A percentile compares a stretch with the other conserved stretches of the same genome.
Evolutionary conservation across 1,140 invertebrate genomes (phyloP).

Genomic region (Homalodisca vitripennis): DNA sequence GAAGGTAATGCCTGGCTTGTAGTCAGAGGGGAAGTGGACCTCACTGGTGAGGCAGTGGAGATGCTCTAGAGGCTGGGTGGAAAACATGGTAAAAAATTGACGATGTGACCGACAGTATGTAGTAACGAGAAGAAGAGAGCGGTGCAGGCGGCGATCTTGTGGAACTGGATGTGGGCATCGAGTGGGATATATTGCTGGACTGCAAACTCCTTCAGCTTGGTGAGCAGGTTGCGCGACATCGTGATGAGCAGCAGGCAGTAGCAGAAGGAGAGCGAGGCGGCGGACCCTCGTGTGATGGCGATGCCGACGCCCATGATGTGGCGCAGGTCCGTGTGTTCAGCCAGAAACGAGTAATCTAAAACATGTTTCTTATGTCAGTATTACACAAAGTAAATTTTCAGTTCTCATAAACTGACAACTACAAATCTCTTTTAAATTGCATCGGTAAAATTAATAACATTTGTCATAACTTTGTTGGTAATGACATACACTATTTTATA

Average conservation of each 20-base stretch:
- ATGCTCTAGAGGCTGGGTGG: constrained; percentile 94
- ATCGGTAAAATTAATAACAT: no score
- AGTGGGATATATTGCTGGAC: constrained; percentile 97
- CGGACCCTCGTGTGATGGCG: constrained; percentile 94
- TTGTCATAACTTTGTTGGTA: no score
- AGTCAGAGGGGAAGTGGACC: constrained; percentile 89
- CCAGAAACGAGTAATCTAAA: constrained; percentile 90
- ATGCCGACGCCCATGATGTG: constrained; percentile 99
- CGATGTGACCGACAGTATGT: constrained; percentile 93
- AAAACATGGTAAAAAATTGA: constrained; percentile 99
- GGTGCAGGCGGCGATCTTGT: constrained; percentile 97
- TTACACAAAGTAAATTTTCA: not conserved
- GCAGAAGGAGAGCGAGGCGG: constrained; percentile 94
- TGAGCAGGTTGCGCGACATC: constrained; percentile 96
- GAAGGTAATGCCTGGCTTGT: constrained; percentile 85
- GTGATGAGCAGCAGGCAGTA: constrained; percentile 93
- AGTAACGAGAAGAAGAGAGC: constrained; percentile 92
- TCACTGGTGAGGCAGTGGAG: constrained; percentile 93
- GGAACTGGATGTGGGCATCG: constrained; percentile 97
- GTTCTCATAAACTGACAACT: not conserved
- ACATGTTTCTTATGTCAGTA: not conserved
- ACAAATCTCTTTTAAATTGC: not conserved
- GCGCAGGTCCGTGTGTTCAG: constrained; percentile 93
- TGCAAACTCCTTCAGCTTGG: constrained; percentile 94
- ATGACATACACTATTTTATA: no score